phyloP scores from a whole-genome alignment of 1,140 invertebrate genomes.

The Magallana ariakensis region DNA sequence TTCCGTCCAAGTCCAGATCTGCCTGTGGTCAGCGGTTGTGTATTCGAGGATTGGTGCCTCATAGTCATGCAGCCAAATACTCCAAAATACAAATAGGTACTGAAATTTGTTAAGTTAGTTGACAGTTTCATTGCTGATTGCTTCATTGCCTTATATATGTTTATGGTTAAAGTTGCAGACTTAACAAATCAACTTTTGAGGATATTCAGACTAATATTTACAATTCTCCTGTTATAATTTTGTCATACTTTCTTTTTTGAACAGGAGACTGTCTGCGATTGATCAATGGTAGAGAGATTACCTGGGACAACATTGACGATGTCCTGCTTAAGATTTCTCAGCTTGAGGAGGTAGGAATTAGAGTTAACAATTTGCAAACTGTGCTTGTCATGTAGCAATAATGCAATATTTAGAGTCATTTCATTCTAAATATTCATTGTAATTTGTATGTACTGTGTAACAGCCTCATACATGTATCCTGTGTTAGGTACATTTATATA shows the following conservation, averaged over 20 bases:
- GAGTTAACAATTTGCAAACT: no score
- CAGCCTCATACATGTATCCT: no score
- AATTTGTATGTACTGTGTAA: no score
- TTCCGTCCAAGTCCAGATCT: neutral
- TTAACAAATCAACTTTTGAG: no score
- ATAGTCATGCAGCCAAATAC: slow-evolving; percentile 43
- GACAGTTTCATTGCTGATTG: no score
- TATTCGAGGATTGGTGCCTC: slow-evolving; percentile 48
- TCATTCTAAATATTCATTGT: no score
- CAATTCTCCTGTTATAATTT: neutral
- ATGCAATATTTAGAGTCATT: no score
- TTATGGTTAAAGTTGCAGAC: no score
- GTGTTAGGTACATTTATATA: no score
- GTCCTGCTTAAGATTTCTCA: slow-evolving; percentile 39
- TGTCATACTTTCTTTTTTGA: slow-evolving; percentile 1
- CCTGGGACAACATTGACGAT: slow-evolving; percentile 56
- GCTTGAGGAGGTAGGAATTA: neutral
- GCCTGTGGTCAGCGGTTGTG: slow-evolving; percentile 43
- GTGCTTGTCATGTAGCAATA: no score
- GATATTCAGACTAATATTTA: no score
- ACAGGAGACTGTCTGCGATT: slow-evolving; percentile 53
- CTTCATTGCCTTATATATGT: no score
- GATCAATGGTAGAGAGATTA: slow-evolving; percentile 52
- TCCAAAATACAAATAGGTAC: slow-evolving; percentile 49
- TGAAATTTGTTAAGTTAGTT: neutral